Conservation (phyloP, 2,888 invertebrate species). For the Epinotia ramella region DNA sequence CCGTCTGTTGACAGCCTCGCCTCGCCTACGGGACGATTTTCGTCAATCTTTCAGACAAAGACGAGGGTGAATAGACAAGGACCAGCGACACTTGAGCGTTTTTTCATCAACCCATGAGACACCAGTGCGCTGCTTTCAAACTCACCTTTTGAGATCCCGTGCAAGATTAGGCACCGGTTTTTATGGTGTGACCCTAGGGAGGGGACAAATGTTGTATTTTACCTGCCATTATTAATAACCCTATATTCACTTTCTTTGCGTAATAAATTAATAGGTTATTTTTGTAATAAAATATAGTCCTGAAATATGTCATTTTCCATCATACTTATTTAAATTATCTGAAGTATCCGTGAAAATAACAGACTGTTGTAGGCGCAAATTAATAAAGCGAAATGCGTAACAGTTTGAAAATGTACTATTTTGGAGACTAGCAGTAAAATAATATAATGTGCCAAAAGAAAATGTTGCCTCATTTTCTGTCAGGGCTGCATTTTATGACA, state of each 20-base stretch:
- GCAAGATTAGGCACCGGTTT: slow-evolving; percentile 83
- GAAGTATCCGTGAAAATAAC: no score
- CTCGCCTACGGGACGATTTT: slow-evolving; percentile 70
- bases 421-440: background rate
- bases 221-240: background rate
- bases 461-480: no score
- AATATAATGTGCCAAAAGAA: no score
- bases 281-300: background rate
- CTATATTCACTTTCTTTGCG: no score
- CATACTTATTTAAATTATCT: no score
- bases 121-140: slow-evolving; percentile 74
- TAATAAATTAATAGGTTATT: no score
- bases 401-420: background rate
- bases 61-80: slow-evolving; percentile 80
- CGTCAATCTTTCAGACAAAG: slow-evolving; percentile 82
- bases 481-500: no score
- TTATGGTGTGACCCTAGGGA: slow-evolving; percentile 68
- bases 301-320: background rate
- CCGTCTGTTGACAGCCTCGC: slow-evolving; percentile 48
- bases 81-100: slow-evolving; percentile 75
- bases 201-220: slow-evolving; percentile 43
- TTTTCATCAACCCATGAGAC: slow-evolving; percentile 81
- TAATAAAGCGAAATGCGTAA: no score
- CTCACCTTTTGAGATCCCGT: slow-evolving; percentile 81
- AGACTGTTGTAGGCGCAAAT: no score